Evolutionary conservation across 2,113 vertebrate species (phyloP).

Genomic region (Vulpes vulpes): DNA sequence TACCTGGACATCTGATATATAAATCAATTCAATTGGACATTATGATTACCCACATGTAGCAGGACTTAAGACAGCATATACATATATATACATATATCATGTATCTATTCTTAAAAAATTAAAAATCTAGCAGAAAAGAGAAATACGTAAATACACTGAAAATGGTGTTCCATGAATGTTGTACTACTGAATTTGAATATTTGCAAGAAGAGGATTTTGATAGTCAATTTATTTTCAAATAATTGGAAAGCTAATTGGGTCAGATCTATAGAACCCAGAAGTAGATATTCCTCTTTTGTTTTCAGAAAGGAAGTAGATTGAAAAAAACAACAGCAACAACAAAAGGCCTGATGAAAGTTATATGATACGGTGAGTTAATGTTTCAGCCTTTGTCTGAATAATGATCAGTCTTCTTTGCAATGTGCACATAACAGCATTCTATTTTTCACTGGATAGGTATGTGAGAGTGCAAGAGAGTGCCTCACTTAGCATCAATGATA

Average conservation of each 20-base stretch:
- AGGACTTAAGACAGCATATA: neutral
- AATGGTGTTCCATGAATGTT: neutral
- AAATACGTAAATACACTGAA: neutral
- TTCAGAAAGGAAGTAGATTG: neutral
- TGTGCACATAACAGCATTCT: neutral
- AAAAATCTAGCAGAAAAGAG: neutral
- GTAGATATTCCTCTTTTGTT: neutral
- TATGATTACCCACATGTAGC: neutral
- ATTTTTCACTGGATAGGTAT: neutral
- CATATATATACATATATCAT: neutral
- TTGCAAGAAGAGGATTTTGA: neutral
- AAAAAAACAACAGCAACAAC: neutral
- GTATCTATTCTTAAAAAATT: neutral
- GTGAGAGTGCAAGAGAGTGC: neutral
- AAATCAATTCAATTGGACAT: neutral
- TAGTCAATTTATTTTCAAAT: neutral
- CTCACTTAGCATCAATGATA: neutral
- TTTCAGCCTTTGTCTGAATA: neutral
- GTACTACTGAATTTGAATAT: neutral
- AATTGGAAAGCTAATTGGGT: neutral
- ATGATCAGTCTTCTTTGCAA: neutral
- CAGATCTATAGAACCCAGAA: neutral
- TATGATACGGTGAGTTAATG: neutral
- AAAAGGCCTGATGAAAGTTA: neutral
- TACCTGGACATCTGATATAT: neutral